These are phyloP conservation scores for Grantiella picta DNA, from an alignment of 2,113 vertebrate species.

Conservation along the genomic window DNA sequence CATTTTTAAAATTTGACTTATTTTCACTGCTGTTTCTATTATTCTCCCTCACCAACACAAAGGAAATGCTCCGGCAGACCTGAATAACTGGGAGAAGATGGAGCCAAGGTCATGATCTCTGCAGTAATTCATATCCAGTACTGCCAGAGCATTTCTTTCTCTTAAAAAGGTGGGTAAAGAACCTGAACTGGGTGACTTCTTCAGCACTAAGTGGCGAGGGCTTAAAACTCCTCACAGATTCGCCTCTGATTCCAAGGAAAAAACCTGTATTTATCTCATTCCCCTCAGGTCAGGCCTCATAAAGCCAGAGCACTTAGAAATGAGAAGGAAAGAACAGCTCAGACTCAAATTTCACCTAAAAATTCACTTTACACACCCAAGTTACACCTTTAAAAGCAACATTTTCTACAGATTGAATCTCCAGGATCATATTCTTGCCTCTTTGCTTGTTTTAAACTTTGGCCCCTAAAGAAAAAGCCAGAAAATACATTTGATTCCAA, in stretches of 20 bases:
- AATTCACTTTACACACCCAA: neutral
- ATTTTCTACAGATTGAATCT: neutral
- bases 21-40: neutral
- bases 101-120: neutral
- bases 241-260: neutral
- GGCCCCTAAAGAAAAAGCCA: neutral
- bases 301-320: neutral
- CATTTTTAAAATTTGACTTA: neutral
- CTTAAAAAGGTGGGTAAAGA: neutral
- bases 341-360: neutral
- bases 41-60: neutral
- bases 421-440: neutral
- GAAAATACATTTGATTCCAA: neutral
- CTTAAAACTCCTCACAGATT: neutral
- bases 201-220: neutral
- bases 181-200: neutral
- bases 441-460: neutral
- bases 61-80: neutral
- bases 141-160: neutral
- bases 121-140: fast-evolving
- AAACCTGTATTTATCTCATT: neutral
- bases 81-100: neutral
- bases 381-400: neutral
- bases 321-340: neutral
- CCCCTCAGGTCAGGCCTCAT: neutral